phyloP scores from a whole-genome alignment of 2,113 vertebrate species.

The Junco hyemalis region DNA sequence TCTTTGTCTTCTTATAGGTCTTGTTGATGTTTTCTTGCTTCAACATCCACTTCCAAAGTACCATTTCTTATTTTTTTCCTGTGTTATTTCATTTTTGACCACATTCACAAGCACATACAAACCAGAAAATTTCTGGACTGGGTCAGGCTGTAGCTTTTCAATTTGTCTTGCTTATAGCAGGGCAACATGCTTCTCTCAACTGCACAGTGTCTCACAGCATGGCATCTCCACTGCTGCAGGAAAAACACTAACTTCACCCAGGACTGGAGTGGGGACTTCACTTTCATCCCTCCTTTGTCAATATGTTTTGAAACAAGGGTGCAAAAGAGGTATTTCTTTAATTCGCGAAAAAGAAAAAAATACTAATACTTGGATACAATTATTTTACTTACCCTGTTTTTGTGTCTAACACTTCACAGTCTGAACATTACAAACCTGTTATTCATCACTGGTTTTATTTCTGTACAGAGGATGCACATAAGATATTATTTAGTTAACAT shows the following conservation, averaged over 20 bases:
- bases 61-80: not conserved
- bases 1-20: not conserved
- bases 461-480: not conserved
- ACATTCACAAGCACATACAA: not conserved
- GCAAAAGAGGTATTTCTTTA: accelerated
- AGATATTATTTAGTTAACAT: not conserved
- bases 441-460: not conserved
- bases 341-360: not conserved
- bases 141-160: not conserved
- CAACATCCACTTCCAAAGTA: not conserved
- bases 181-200: not conserved
- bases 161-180: not conserved
- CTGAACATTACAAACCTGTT: not conserved
- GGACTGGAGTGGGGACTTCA: not conserved
- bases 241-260: not conserved
- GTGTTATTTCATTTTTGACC: not conserved
- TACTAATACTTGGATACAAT: not conserved
- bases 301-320: not conserved
- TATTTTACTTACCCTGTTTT: not conserved
- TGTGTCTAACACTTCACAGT: not conserved
- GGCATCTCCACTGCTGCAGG: not conserved
- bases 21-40: not conserved
- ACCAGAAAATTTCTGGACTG: not conserved
- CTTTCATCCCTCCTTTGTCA: not conserved
- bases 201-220: not conserved